Evolutionary conservation across 2,797 vertebrate genomes (phyloP).

Genomic region (Pseudomugil gertrudae): DNA sequence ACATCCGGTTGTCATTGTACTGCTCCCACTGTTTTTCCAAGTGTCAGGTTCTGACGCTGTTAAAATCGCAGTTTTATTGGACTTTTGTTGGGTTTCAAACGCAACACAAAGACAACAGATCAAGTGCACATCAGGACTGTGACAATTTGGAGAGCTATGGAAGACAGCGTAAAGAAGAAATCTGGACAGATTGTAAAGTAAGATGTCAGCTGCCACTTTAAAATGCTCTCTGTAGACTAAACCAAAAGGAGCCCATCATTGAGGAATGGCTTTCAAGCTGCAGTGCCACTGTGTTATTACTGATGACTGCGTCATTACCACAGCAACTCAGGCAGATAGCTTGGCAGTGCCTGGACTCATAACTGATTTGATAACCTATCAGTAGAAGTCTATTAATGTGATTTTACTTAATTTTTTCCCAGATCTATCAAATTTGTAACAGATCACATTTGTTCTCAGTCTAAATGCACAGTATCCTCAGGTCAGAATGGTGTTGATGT

Average conservation of each 20-base stretch:
- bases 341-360: background rate
- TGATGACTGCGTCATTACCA: background rate
- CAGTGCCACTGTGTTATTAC: background rate
- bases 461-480: no score
- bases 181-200: background rate
- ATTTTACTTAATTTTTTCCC: no score
- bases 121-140: background rate
- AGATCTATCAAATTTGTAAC: no score
- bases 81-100: no score
- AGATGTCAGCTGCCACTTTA: background rate
- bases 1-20: slow-evolving; percentile 54
- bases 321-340: no score
- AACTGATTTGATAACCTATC: no score
- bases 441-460: no score
- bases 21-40: background rate
- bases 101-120: background rate
- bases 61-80: background rate
- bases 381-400: no score
- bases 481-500: no score
- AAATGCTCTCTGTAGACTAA: background rate
- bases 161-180: background rate
- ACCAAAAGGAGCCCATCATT: background rate
- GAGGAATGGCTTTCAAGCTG: background rate
- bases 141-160: background rate
- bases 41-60: background rate